Base-by-base conservation (phyloP, 1,140 invertebrate genomes). In the Mya arenaria region DNA sequence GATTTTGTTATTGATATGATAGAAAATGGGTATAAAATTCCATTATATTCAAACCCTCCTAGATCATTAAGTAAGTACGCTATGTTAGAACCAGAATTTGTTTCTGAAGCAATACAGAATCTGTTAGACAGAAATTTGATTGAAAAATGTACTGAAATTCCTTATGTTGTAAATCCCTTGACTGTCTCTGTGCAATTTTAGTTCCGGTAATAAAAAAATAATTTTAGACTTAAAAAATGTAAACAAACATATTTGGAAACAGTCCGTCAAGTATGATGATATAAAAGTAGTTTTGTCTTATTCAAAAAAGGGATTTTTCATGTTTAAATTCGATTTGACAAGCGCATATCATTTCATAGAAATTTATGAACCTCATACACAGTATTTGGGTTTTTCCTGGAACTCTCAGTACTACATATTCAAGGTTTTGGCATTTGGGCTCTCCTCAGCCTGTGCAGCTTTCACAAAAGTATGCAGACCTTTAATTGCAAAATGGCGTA, bases 321-420 rank as follows among this genome's bases (percentile, higher is more conserved):
- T 48, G 17, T 58, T 68, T 48, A 71, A 17, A 4, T 63, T 58
- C 72, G 73, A 78, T 69, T 13, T 77, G 15, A 83, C 58, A 78
- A 19, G 23, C 8, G 66, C 77, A 28, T 69, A 80, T 71, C 77
- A 80, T 44, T 39, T 60, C 52, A 52, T 81, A 23, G 28, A 28
- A 55, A 60, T 80, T 32, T 41, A 37, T 17, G 6, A 3, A 19
- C 34, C 25, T 4, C 65, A 80, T 30, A 71, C 13, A 69, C 58
- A n/a, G 32, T 84, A 65, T 65, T 44, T 84, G 52, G 82, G 82
- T 34, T 83, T 83, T 39, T 58, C 34, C 15, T 84, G 82, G 82
- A 28, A 23, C 8, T n/a, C 37, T 28, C 1, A 23, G 2, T 28
- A 30, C 4, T 84, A 44, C 65, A 56, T 83, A 17, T 83, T 78